Evolutionary conservation across 2,113 vertebrate species (phyloP), one percentile per base, ranked within the genome.

Genomic region (Campylorhamphus procurvoides): DNA sequence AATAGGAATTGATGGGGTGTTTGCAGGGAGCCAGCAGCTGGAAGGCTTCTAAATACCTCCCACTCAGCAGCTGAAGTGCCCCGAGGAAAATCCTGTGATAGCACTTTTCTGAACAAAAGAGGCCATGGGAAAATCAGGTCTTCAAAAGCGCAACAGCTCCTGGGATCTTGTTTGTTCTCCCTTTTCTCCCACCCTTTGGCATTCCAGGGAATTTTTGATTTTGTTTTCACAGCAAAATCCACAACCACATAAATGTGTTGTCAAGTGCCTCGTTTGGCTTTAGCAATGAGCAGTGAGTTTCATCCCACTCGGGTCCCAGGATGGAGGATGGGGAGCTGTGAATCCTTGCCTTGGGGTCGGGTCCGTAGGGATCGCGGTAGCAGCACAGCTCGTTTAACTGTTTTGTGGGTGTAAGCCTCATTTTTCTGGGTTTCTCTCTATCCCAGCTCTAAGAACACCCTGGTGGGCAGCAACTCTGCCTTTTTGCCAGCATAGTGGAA

Each of bases 191-290:
- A 17, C 35, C 14, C 15, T 15, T 64, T 46, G 28, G 44, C 66
- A 92, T 88, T 88, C 79, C n/a, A 33, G 83, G 69, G 85, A 50
- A 67, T 39, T 81, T 71, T 47, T 55, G 14, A n/a, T 24, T 69
- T 75, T 91, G 81, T 89, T 96, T 92, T 91, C 89, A 68, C n/a
- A 75, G 80, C 93, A 79, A 55, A 87, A 87, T 53, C 52, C 28
- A 31, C 63, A 78, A 31, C 55, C 63, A n/a, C 78, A 80, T 56
- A 93, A 84, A 31, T 13, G 52, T 15, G 23, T 55, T 76, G 39
- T 40, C 59, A 74, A 47, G 73, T n/a, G 39, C 37, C 49, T 40
- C 0, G 1, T 64, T 79, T 60, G 5, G 6, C 80, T 90, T 80
- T 63, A 77, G 92, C 67, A 73, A 8, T 27, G 42, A 37, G 63